Percentiles rank a stretch among this genome's conserved stretches.
These are phyloP conservation scores for Dynastes maya DNA, from an alignment of 2,888 invertebrate species.

Conservation along the genomic window DNA sequence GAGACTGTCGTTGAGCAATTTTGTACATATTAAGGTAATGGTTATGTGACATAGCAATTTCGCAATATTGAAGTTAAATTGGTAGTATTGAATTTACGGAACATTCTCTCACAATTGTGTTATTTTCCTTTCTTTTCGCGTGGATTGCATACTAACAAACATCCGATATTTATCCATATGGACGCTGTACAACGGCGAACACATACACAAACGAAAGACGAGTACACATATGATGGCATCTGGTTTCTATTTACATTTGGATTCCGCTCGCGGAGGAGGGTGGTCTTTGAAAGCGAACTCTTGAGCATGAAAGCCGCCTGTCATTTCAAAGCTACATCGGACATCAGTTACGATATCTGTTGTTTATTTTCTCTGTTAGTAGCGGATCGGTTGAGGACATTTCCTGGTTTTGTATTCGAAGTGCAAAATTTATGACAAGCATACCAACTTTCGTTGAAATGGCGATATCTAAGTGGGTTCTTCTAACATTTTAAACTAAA, in stretches of 20 bases:
- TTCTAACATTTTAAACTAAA: too few species aligned
- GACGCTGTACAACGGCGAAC: background rate
- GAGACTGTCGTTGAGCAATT: conserved; percentile 4
- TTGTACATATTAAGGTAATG: conserved; percentile 18
- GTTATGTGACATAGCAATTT: background rate
- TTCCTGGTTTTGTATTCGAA: background rate
- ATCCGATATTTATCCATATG: conserved; percentile 16
- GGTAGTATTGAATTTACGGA: conserved; percentile 28
- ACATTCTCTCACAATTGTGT: conserved; percentile 23
- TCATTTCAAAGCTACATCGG: conserved; percentile 35
- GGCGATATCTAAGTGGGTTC: too few species aligned
- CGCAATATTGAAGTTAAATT: conserved; percentile 31
- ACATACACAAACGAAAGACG: conserved; percentile 14
- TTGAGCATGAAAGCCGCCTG: conserved; percentile 23
- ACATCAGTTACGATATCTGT: conserved; percentile 33
- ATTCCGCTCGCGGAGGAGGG: conserved; percentile 19
- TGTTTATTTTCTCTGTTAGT: conserved; percentile 5
- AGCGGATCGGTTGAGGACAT: background rate
- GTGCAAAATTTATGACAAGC: too few species aligned
- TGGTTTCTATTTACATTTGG: conserved; percentile 36
- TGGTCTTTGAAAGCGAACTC: conserved; percentile 26
- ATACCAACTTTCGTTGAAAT: too few species aligned
- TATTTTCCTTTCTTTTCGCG: conserved; percentile 17
- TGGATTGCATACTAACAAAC: conserved; percentile 27
- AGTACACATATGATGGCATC: conserved; percentile 18